These are phyloP conservation scores for Eugnorisma glareosa DNA, from an alignment of 2,888 invertebrate species.

Conservation along the genomic window DNA sequence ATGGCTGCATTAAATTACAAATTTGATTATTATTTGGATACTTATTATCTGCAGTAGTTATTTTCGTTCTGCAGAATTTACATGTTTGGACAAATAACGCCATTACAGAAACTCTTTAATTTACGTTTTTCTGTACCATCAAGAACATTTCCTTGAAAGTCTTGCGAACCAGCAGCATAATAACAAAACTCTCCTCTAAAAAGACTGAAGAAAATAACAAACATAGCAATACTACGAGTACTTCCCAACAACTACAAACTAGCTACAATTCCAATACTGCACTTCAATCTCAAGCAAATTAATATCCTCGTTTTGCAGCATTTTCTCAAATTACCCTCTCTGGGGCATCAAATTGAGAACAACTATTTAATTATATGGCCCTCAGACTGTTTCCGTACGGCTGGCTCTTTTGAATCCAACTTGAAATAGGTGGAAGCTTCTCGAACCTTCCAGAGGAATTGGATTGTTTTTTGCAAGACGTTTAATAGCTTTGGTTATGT, in stretches of 20 bases:
- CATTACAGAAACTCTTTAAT: not conserved
- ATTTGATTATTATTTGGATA: too few relatives aligned
- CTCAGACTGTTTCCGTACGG: slow-evolving; percentile 69
- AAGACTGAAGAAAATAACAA: not conserved
- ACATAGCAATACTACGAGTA: not conserved
- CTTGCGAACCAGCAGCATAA: not conserved
- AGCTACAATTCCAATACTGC: slow-evolving; percentile 38
- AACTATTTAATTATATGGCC: slow-evolving; percentile 77
- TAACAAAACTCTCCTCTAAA: not conserved
- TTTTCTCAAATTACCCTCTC: slow-evolving; percentile 53
- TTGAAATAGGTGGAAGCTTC: slow-evolving; percentile 61
- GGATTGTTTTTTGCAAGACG: slow-evolving; percentile 67
- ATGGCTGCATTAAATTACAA: too few relatives aligned
- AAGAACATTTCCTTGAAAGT: slow-evolving; percentile 4
- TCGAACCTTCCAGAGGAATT: slow-evolving; percentile 65
- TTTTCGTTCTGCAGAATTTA: not conserved
- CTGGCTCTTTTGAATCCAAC: slow-evolving; percentile 72
- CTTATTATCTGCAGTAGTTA: not conserved
- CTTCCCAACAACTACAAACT: slow-evolving; percentile 15
- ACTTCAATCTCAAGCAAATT: slow-evolving; percentile 60
- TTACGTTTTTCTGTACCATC: not conserved
- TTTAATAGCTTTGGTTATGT: slow-evolving; percentile 55
- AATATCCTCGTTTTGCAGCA: slow-evolving; percentile 50
- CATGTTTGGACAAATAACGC: not conserved
- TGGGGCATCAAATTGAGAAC: slow-evolving; percentile 69